Conservation (phyloP, 2,797 vertebrate genomes). For the Acanthurus lineatus region DNA sequence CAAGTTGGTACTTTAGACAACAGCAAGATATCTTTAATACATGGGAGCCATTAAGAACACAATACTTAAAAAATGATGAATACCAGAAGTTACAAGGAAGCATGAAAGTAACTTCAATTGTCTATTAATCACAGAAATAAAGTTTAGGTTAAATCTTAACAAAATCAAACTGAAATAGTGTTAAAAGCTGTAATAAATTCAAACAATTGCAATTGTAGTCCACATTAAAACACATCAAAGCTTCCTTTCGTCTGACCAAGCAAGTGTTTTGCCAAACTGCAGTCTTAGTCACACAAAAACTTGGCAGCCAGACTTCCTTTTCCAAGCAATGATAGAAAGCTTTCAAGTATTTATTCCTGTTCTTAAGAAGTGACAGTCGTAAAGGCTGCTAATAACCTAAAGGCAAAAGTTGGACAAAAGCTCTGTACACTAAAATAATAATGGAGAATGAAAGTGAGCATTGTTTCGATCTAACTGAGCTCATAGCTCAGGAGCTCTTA, state of each 20-base stretch:
- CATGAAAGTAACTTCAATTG: neutral
- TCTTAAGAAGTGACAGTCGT: constrained; percentile 13
- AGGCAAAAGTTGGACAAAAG: no score
- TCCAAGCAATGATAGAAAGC: neutral
- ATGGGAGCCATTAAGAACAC: neutral
- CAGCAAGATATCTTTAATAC: neutral
- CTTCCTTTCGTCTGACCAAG: neutral
- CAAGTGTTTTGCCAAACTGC: neutral
- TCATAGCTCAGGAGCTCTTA: no score
- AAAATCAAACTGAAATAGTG: neutral
- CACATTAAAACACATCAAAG: neutral
- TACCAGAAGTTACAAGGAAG: neutral
- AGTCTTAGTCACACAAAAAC: no score
- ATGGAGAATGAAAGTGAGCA: no score
- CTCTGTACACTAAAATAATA: no score
- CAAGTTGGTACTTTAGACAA: no score
- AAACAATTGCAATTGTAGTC: neutral
- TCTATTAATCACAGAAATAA: neutral
- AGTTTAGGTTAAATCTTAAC: neutral
- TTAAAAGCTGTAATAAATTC: neutral
- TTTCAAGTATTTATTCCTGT: neutral
- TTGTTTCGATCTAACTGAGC: no score
- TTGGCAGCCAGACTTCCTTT: no score
- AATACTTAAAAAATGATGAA: neutral
- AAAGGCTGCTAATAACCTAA: neutral